phyloP scores from a whole-genome alignment of 2,888 invertebrate genomes.

The Campaea margaritaria region DNA sequence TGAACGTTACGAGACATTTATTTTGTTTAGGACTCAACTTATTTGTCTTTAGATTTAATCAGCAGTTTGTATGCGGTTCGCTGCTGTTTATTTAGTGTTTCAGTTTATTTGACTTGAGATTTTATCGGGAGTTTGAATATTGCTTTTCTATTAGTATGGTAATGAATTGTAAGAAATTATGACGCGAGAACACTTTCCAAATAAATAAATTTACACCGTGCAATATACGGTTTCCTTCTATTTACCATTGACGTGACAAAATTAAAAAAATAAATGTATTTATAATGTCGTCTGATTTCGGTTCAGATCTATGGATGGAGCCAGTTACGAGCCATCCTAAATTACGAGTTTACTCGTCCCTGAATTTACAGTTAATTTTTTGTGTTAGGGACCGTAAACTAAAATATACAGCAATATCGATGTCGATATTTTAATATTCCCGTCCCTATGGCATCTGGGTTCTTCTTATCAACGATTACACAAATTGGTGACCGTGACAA shows the following conservation, averaged over 20 bases:
- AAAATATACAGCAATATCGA: constrained; percentile 5
- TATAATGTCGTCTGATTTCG: too few relatives aligned
- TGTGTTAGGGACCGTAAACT: neutral
- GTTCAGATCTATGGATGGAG: too few relatives aligned
- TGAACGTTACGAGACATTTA: constrained; percentile 12
- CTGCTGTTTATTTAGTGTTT: constrained; percentile 2
- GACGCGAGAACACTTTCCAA: too few relatives aligned
- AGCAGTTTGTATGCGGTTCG: constrained; percentile 9
- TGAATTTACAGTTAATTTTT: neutral
- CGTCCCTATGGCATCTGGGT: constrained; percentile 57
- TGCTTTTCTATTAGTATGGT: too few relatives aligned
- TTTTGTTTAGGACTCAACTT: constrained; percentile 18
- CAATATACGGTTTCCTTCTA: neutral
- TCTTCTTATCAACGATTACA: constrained; percentile 63
- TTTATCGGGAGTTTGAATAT: neutral
- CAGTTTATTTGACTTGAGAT: neutral
- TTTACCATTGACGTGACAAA: too few relatives aligned
- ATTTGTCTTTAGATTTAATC: constrained; percentile 9
- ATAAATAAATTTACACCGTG: neutral
- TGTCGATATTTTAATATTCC: constrained; percentile 24
- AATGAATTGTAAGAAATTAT: too few relatives aligned
- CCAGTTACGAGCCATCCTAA: too few relatives aligned
- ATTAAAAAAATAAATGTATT: too few relatives aligned
- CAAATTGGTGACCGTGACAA: constrained; percentile 65
- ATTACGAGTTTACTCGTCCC: too few relatives aligned